These are phyloP conservation scores for Dysdera silvatica DNA, from an alignment of 1,140 invertebrate species.

Conservation along the genomic window DNA sequence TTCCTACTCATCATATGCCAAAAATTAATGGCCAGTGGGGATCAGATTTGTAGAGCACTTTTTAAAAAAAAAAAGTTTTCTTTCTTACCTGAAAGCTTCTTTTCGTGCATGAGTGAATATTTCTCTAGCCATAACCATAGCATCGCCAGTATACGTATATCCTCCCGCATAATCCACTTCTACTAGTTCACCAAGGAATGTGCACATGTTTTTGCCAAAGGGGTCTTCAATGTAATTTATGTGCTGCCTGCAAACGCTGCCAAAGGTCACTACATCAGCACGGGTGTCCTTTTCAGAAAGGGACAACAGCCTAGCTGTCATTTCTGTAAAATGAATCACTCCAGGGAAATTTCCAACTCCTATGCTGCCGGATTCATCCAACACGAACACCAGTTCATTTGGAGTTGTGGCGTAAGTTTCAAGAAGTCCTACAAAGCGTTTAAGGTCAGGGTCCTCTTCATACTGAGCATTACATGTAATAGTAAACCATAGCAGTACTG, in stretches of 20 bases:
- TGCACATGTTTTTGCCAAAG: conserved; percentile 18
- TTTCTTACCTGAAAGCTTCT: too few relatives aligned
- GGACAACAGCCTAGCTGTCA: not conserved
- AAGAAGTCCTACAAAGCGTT: not conserved
- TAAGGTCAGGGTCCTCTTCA: not conserved
- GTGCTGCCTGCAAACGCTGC: not conserved
- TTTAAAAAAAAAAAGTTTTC: too few relatives aligned
- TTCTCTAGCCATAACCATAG: not conserved
- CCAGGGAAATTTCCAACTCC: not conserved
- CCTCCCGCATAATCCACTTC: not conserved
- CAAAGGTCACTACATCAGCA: conserved; percentile 14
- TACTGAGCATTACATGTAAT: too few relatives aligned
- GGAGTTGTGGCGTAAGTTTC: not conserved
- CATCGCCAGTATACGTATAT: not conserved
- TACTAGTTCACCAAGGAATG: not conserved
- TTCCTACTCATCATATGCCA: too few relatives aligned
- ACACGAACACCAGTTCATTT: conserved; percentile 17
- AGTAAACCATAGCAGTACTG: too few relatives aligned
- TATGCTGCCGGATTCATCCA: conserved; percentile 27
- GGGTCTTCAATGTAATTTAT: conserved; percentile 8
- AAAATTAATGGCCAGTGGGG: too few relatives aligned
- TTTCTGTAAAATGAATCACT: conserved; percentile 8
- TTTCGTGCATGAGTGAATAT: conserved; percentile 7
- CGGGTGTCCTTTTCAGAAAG: not conserved
- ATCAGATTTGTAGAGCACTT: too few relatives aligned